phyloP scores from a whole-genome alignment of 2,888 invertebrate genomes.

The Unio delphinus region DNA sequence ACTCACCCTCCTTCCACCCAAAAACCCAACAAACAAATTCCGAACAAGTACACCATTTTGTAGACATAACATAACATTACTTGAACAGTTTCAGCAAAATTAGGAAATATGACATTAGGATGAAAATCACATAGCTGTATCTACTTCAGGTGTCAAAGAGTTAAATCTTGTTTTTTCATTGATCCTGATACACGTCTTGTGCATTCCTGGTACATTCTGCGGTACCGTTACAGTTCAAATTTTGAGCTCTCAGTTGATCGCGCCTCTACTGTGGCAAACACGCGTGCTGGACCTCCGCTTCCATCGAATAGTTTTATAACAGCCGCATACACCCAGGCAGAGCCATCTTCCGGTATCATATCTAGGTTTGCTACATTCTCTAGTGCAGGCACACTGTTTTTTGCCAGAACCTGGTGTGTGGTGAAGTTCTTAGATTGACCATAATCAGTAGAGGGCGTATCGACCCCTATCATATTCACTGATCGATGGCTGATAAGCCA shows the following conservation, averaged over 20 bases:
- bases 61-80: too few relatives aligned
- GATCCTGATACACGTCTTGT: too few relatives aligned
- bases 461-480: constrained; percentile 78
- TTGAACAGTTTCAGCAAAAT: too few relatives aligned
- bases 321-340: constrained; percentile 71
- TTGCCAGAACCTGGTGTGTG: constrained; percentile 74
- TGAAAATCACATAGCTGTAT: too few relatives aligned
- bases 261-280: constrained; percentile 69
- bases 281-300: constrained; percentile 78
- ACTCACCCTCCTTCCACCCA: too few relatives aligned
- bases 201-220: too few relatives aligned
- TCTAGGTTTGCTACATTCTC: constrained; percentile 77
- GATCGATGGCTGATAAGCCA: constrained; percentile 75
- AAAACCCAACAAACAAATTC: too few relatives aligned
- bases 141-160: too few relatives aligned
- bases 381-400: constrained; percentile 73
- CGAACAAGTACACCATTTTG: too few relatives aligned
- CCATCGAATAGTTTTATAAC: constrained; percentile 78
- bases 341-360: constrained; percentile 52
- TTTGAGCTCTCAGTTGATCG: constrained; percentile 5
- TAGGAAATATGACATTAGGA: too few relatives aligned
- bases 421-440: constrained; percentile 73
- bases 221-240: too few relatives aligned
- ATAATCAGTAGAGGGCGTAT: constrained; percentile 79
- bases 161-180: too few relatives aligned